These are phyloP conservation scores for Melanotaenia parkinsoni DNA, from an alignment of 2,797 vertebrate species.

Conservation along the genomic window DNA sequence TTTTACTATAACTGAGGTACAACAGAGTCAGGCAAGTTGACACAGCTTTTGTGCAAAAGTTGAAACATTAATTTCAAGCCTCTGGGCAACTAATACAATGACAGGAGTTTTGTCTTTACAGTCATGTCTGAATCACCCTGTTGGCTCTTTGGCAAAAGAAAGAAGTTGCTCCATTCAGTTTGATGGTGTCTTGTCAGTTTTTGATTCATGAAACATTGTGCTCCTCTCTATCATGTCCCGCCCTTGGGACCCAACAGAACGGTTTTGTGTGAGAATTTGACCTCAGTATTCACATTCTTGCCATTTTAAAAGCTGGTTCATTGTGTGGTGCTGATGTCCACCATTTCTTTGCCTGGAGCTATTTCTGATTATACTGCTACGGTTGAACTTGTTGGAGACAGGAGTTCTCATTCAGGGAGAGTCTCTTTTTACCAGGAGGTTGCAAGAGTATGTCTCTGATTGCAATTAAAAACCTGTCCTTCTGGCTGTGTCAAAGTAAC, in stretches of 20 bases:
- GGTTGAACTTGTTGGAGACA: slow-evolving; percentile 73
- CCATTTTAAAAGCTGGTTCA: slow-evolving; percentile 70
- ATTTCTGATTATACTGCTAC: slow-evolving; percentile 71
- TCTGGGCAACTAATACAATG: slow-evolving; percentile 41
- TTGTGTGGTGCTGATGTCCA: slow-evolving; percentile 72
- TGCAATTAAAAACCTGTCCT: slow-evolving; percentile 54
- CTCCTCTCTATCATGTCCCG: slow-evolving; percentile 24
- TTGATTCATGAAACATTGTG: slow-evolving; percentile 59
- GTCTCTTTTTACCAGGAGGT: slow-evolving; percentile 42
- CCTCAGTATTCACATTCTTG: slow-evolving; percentile 72
- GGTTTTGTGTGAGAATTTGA: slow-evolving; percentile 68
- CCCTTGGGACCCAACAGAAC: slow-evolving; percentile 54
- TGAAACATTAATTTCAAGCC: slow-evolving; percentile 60
- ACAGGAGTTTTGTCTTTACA: slow-evolving; percentile 46
- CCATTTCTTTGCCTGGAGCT: slow-evolving; percentile 66
- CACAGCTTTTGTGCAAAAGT: slow-evolving; percentile 54
- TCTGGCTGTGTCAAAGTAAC: slow-evolving; percentile 27
- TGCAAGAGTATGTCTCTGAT: slow-evolving; percentile 30
- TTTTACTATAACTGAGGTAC: slow-evolving; percentile 48
- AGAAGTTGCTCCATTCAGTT: slow-evolving; percentile 56
- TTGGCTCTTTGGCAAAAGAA: slow-evolving; percentile 40
- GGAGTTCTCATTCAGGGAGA: slow-evolving; percentile 68
- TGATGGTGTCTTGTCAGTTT: slow-evolving; percentile 36
- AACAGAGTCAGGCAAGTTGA: slow-evolving; percentile 45
- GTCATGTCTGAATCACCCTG: slow-evolving; percentile 60